phyloP scores from a whole-genome alignment of 2,113 vertebrate genomes.

The Loxodonta africana region DNA sequence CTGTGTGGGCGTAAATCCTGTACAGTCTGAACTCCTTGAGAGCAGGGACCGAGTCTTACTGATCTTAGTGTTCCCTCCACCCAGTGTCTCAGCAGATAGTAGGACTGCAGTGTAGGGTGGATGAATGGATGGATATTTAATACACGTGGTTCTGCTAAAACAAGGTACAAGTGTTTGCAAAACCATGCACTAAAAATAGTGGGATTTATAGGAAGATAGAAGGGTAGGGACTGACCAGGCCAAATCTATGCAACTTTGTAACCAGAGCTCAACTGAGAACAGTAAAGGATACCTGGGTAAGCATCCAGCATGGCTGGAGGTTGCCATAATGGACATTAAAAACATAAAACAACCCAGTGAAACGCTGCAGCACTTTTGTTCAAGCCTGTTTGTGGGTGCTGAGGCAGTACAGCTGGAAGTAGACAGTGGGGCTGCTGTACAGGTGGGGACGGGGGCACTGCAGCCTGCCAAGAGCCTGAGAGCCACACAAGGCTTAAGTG shows the following conservation, averaged over 20 bases:
- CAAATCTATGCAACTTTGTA: fast-evolving
- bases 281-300: fast-evolving
- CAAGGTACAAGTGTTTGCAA: background rate
- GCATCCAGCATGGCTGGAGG: background rate
- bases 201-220: background rate
- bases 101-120: background rate
- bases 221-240: background rate
- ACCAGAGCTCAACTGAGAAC: background rate
- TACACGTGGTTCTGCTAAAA: background rate
- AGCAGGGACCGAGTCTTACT: background rate
- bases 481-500: background rate
- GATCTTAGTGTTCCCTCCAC: background rate
- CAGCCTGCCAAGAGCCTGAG: background rate
- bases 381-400: background rate
- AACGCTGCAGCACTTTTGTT: fast-evolving
- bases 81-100: background rate
- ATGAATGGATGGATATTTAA: fast-evolving
- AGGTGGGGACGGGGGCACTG: background rate
- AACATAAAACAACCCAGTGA: fast-evolving
- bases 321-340: fast-evolving
- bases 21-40: background rate
- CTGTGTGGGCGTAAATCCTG: fast-evolving
- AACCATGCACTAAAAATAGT: background rate
- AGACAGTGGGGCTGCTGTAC: background rate
- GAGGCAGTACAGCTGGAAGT: background rate